Base-by-base conservation (phyloP, 1,140 invertebrate genomes). In the Cryptotermes secundus region DNA sequence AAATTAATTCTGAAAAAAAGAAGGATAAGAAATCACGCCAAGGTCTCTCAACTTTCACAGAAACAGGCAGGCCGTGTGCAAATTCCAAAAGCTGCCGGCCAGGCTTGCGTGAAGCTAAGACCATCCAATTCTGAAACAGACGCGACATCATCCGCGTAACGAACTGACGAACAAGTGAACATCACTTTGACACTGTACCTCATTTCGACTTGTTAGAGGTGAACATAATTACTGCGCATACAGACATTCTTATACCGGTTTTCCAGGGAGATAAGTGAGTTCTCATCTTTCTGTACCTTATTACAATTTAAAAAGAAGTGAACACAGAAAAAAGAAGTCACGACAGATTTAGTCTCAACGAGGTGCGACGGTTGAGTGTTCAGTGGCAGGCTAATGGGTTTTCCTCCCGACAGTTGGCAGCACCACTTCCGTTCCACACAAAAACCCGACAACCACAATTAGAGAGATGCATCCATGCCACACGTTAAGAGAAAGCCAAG, bases 311-410 rank as follows among this genome's bases (percentile, higher is more conserved):
- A 65, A n/a, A n/a, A 65, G 24, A 65, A 65, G 19, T 26, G 53
- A 59, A 59, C 19, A 16, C 53, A 59, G 53, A 19, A 59, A 59
- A 59, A 65, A 9, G 16, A 49, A 65, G 59, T 65, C 26, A 65
- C 59, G 59, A 65, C 59, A 65, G 59, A 65, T 65, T 65, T 65
- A 65, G 59, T 65, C 59, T 65, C 59, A 65, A 65, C n/a, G 59
- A 65, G 59, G 59, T 65, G 59, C 59, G 59, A 65, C 59, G 26
- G 24, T 65, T 14, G 59, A 14, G 59, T 3, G 45, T 14, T 49
- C 45, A 49, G 45, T 49, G 45, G 45, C 45, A 14, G n/a, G 59
- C 59, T 65, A 65, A 65, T 65, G 59, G 59, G 26, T 26, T 65
- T n/a, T 65, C 59, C 45, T 49, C 45, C 12, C 45, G 45, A 10